phyloP scores from a whole-genome alignment of 2,113 vertebrate species.

The Leptodactylus fuscus region DNA sequence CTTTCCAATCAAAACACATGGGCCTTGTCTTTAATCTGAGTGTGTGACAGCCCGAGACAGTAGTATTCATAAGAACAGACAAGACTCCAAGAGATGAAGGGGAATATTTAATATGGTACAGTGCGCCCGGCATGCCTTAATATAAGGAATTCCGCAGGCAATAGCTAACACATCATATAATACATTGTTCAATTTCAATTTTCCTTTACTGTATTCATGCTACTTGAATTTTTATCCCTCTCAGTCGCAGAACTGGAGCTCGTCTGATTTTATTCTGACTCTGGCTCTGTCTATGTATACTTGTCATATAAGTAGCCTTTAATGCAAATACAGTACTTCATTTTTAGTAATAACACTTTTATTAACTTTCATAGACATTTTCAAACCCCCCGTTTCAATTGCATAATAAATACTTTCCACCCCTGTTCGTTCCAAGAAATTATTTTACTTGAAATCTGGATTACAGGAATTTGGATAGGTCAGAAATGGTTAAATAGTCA shows the following conservation, averaged over 20 bases:
- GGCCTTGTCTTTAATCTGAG: neutral
- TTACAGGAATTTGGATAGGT: neutral
- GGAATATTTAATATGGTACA: constrained; percentile 14
- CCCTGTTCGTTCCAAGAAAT: neutral
- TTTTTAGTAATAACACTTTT: neutral
- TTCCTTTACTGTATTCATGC: constrained; percentile 23
- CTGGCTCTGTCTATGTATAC: neutral
- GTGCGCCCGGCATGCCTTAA: neutral
- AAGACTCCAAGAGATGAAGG: neutral
- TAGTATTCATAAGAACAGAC: constrained; percentile 23
- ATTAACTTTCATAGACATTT: neutral
- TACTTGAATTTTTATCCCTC: constrained; percentile 19
- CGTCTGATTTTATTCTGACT: neutral
- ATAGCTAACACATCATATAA: constrained; percentile 22
- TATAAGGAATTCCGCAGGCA: constrained; percentile 17
- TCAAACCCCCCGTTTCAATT: neutral
- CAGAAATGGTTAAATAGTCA: neutral
- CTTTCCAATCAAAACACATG: neutral
- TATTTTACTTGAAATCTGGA: neutral
- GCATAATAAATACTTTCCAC: neutral
- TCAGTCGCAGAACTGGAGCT: neutral
- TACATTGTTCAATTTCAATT: constrained; percentile 23
- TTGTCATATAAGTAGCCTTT: neutral
- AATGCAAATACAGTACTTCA: neutral
- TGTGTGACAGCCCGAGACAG: constrained; percentile 17